Conservation (phyloP, 2,888 invertebrate species). For the Polylopha cassiicola region DNA sequence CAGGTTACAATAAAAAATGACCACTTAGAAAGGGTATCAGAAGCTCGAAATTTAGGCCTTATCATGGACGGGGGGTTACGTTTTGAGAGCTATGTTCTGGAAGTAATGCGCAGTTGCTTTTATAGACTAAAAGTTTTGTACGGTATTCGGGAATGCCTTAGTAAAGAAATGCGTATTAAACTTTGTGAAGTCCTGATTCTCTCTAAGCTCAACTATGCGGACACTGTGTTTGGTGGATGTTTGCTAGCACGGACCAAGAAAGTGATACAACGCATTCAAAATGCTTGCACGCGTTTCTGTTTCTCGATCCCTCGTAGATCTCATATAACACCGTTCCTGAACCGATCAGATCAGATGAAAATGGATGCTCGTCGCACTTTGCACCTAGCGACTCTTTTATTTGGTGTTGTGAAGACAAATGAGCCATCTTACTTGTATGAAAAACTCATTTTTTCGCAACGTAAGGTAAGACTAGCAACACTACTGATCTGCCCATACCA, state of each 20-base stretch:
- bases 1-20: not conserved
- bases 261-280: slow-evolving; percentile 15
- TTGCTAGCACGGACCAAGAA: slow-evolving; percentile 7
- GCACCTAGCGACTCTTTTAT: too few relatives aligned
- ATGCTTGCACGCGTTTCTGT: slow-evolving; percentile 18
- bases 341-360: too few relatives aligned
- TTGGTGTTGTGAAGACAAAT: too few relatives aligned
- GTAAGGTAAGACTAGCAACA: too few relatives aligned
- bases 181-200: slow-evolving; percentile 14
- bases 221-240: slow-evolving; percentile 11
- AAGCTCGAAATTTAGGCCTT: slow-evolving; percentile 21
- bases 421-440: too few relatives aligned
- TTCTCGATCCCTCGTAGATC: too few relatives aligned
- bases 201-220: slow-evolving; percentile 20
- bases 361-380: too few relatives aligned
- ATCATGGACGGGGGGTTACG: slow-evolving; percentile 21
- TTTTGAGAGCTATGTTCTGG: slow-evolving; percentile 18
- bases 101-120: slow-evolving; percentile 11
- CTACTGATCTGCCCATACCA: too few relatives aligned
- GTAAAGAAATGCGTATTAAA: slow-evolving; percentile 2
- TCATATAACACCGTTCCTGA: too few relatives aligned
- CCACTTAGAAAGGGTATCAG: slow-evolving; percentile 11
- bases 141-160: not conserved
- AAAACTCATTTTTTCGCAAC: too few relatives aligned
- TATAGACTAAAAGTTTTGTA: slow-evolving; percentile 2